Evolutionary conservation across 2,888 invertebrate species (phyloP), one percentile per base, ranked within the genome.

Genomic region (Tenthredo amoena): DNA sequence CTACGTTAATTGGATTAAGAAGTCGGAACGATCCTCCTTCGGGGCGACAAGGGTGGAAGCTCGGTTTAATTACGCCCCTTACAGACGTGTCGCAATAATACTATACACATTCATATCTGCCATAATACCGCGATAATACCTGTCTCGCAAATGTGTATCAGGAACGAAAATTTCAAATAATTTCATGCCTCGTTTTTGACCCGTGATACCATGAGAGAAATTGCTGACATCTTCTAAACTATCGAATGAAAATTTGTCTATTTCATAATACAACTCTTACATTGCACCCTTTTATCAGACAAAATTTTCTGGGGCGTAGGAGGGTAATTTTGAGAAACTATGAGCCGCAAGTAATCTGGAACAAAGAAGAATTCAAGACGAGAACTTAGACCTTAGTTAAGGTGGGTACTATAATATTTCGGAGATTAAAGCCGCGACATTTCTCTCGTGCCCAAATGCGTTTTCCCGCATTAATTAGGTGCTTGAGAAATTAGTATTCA

Each of bases 1-100:
- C 88, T 88, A 89, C 91, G 92, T 93, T 93, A 93, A 93, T 93
- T 93, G 93, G 93, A 93, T 93, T 92, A 93, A 92, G 92, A 91
- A 92, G 92, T 91, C 91, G 91, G 91, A 90, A 88, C 89, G 89
- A 89, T 90, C 90, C 89, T 91, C 89, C 90, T 91, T 89, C 90
- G 87, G 84, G 86, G 88, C 86, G 88, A 87, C 88, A 88, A 87
- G 88, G 87, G 89, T 90, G 89, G 88, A 71, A 40, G 86, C 87
- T 86, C 87, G 86, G 91, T 92, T 92, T 93, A 93, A 93, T 93
- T 93, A 93, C 91, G 90, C 90, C 91, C 89, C 90, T 83, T 85
- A 89, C 88, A 88, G 88, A 88, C 90, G 89, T 91, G 91, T 90
- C 89, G 89, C 90, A 91, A 92, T 92, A 91, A 92, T 89, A 87